Evolutionary conservation across 2,113 vertebrate genomes (phyloP).

Genomic region (Sorex araneus): DNA sequence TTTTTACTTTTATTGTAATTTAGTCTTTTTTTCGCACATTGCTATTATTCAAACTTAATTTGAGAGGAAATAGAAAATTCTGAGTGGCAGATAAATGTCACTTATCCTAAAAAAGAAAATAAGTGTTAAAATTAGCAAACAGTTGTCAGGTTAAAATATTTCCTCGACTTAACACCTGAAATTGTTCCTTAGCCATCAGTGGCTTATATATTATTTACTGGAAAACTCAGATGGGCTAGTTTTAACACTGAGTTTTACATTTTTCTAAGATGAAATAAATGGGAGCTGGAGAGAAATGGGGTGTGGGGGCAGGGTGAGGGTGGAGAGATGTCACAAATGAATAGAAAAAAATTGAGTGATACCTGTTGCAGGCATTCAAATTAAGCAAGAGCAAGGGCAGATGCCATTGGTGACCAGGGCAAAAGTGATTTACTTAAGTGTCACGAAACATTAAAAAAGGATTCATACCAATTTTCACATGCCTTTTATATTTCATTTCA

Average conservation of each 20-base stretch:
- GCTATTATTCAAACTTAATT: neutral
- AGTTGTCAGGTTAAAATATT: neutral
- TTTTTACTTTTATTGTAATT: neutral
- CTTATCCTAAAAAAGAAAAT: slow-evolving; percentile 18
- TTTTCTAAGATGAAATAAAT: too few species aligned
- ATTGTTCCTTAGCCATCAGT: too few species aligned
- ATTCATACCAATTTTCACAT: neutral
- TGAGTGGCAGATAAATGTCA: slow-evolving; percentile 21
- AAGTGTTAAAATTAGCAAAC: neutral
- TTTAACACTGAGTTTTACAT: neutral
- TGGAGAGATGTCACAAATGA: neutral
- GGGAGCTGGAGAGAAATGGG: too few species aligned
- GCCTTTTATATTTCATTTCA: neutral
- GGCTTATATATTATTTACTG: neutral
- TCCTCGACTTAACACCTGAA: too few species aligned
- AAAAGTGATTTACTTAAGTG: neutral
- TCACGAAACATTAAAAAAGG: slow-evolving; percentile 7
- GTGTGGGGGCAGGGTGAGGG: too few species aligned
- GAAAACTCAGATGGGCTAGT: slow-evolving; percentile 37
- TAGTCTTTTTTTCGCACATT: neutral
- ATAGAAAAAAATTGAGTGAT: neutral
- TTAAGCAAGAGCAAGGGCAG: neutral
- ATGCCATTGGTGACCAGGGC: neutral
- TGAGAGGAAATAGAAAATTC: slow-evolving; percentile 5
- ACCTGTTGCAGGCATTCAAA: neutral